Conservation (phyloP, 2,888 invertebrate genomes). For the Geotrupes spiniger region DNA sequence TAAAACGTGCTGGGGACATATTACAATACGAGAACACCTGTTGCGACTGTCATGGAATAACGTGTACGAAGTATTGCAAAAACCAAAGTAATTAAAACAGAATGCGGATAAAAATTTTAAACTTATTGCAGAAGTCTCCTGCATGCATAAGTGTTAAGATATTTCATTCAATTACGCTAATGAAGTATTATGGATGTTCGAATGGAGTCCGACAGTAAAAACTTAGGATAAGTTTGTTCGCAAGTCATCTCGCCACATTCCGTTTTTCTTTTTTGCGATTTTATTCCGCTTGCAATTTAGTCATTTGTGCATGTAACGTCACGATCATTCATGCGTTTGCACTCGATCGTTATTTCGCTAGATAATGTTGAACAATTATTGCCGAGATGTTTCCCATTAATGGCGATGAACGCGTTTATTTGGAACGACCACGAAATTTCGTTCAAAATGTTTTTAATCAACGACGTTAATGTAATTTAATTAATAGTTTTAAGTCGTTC, state of each 20-base stretch:
- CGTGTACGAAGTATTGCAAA: constrained; percentile 9
- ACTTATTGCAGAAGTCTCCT: constrained; percentile 12
- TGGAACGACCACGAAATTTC: too few relatives aligned
- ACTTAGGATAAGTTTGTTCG: constrained; percentile 12
- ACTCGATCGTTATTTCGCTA: too few relatives aligned
- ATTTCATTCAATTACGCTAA: constrained; percentile 22
- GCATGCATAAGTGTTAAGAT: constrained; percentile 17
- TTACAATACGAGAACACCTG: constrained; percentile 10
- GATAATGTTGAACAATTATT: too few relatives aligned
- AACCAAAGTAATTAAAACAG: constrained; percentile 13
- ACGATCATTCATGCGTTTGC: too few relatives aligned
- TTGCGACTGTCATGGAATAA: constrained; percentile 6
- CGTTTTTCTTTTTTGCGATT: constrained; percentile 9
- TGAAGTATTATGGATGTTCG: constrained; percentile 21
- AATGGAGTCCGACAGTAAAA: constrained; percentile 13
- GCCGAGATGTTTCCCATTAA: too few relatives aligned
- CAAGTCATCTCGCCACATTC: constrained; percentile 20
- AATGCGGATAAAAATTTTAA: constrained; percentile 7
- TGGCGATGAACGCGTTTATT: too few relatives aligned
- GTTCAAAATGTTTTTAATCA: too few relatives aligned
- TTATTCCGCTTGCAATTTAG: constrained; percentile 8
- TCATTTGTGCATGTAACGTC: constrained; percentile 4
- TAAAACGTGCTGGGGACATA: constrained; percentile 1
- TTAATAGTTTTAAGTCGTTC: too few relatives aligned
- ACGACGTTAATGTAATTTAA: too few relatives aligned